These are phyloP conservation scores for Entomyzon cyanotis DNA, from an alignment of 2,113 vertebrate genomes.

Conservation along the genomic window DNA sequence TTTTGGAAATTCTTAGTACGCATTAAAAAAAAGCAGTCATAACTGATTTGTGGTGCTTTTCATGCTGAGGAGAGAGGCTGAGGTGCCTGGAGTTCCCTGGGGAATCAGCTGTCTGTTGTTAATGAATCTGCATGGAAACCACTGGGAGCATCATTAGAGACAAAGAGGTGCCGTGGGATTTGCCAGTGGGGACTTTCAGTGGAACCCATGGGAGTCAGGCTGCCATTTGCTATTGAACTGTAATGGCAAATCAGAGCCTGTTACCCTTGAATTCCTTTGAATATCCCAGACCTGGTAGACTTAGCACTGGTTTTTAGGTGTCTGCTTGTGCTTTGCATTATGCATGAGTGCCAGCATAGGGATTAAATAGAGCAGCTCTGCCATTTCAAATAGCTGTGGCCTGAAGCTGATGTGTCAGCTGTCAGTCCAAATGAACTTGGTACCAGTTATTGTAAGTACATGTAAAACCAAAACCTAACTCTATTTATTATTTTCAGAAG, in stretches of 20 bases:
- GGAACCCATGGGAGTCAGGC: not conserved
- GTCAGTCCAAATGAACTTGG: slow-evolving; percentile 44
- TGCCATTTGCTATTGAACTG: not conserved
- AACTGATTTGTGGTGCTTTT: not conserved
- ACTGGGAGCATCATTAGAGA: not conserved
- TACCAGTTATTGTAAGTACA: not conserved
- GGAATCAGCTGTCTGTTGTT: fast-evolving
- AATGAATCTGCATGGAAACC: not conserved
- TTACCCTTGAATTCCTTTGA: slow-evolving; percentile 40
- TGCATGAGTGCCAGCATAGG: slow-evolving; percentile 1
- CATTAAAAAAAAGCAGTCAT: not conserved
- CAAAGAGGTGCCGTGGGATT: not conserved
- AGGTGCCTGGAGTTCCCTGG: not conserved
- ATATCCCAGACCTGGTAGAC: not conserved
- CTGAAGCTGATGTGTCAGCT: slow-evolving; percentile 55
- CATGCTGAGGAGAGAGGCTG: not conserved
- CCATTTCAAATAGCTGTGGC: slow-evolving; percentile 37
- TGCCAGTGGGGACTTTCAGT: not conserved
- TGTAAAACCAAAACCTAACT: not conserved
- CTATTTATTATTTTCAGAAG: not conserved
- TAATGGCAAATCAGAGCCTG: not conserved
- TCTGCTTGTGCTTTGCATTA: slow-evolving; percentile 34
- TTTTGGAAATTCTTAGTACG: not conserved
- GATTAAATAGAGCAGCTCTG: slow-evolving; percentile 49
- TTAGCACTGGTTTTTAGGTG: not conserved